Base-by-base conservation (phyloP, 2,113 vertebrate genomes). In the Bathybates hornii region DNA sequence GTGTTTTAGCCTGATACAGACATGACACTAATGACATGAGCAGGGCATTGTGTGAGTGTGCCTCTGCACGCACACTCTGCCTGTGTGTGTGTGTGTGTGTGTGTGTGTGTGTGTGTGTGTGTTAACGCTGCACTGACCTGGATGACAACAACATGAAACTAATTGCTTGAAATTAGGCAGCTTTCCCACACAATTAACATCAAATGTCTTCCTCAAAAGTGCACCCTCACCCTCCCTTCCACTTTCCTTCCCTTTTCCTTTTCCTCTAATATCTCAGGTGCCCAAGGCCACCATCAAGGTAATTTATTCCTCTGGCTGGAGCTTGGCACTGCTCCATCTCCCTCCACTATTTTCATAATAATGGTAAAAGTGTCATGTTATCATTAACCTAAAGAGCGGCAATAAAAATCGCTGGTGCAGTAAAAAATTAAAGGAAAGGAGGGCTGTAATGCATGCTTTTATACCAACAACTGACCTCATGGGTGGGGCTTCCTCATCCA, bases 401-500 rank as follows among this genome's bases (percentile, higher is more conserved):
- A 34, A 80, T 63, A 83, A 81, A 57, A 66, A 3, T n/a, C 1
- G 34, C 12, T 1, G 7, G 10, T 61, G 73, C 45, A 29, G 2
- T 41, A 2, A 3, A 45, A 57, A 9, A 16, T 32, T 50, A 32
- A 50, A 78, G 43, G 45, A 50, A 50, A 32, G 4, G 27, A 78
- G 27, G 4, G 4, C 16, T 78, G 16, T 32, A 32, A 32, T 32
- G 19, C 52, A 13, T 24, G 52, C 11, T 86, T 88, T 83, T 61
- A 16, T 66, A 53, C 4, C 61, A 24, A 34, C 6, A 52, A 16
- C 50, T 50, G 41, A 50, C 24, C 17, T 45, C 34, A 32, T 91
- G 92, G 94, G 94, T 81, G 91, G 93, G 91, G 90, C 93, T 82
- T 89, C 61, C 14, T n/a, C 85, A 84, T 80, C 21, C 19, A 82